Base-by-base conservation (phyloP, 2,113 vertebrate genomes). In the Paratilapia polleni region DNA sequence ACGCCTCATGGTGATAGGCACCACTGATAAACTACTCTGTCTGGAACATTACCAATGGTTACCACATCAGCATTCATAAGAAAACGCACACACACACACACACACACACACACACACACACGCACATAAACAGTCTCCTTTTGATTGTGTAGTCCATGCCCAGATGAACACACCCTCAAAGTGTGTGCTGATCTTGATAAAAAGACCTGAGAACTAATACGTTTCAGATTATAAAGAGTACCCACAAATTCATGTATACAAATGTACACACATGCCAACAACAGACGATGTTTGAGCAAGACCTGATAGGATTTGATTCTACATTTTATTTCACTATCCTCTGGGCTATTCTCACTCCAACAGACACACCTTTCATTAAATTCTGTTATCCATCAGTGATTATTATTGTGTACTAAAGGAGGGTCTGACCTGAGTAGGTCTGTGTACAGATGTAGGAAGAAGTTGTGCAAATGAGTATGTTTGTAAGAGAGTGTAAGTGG, bases 11-110 rank as follows among this genome's bases (percentile, higher is more conserved):
- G 80, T 80, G 89, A 92, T 79, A 89, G 80, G 86, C 63, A 56
- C 47, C 62, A 9, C 85, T 68, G 87, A 92, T 86, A 88, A 89
- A 78, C 75, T 31, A 6, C 80, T 82, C 47, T 89, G 82, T 94
- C 87, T 87, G 75, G 80, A 34, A 77, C 0, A 77, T 91, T 66
- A 83, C 91, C 68, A 87, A 49, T 38, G 89, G 93, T 90, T 81
- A 93, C 86, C 77, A 70, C 74, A 70, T 82, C 70, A 83, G 79
- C 81, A 86, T 80, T 88, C 86, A 84, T 56, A 26, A 60, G 26
- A 60, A 58, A 28, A 76, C 34, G 77, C 59, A 82, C 47, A 49
- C 63, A 52, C 36, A 77, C 38, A 24, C 49, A 6, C 19, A 70
- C 62, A 64, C 22, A 59, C 77, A 47, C 43, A 11, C 14, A 56